These are phyloP conservation scores for Acanthosepion esculentum DNA, from an alignment of 2,888 invertebrate species.

Conservation along the genomic window DNA sequence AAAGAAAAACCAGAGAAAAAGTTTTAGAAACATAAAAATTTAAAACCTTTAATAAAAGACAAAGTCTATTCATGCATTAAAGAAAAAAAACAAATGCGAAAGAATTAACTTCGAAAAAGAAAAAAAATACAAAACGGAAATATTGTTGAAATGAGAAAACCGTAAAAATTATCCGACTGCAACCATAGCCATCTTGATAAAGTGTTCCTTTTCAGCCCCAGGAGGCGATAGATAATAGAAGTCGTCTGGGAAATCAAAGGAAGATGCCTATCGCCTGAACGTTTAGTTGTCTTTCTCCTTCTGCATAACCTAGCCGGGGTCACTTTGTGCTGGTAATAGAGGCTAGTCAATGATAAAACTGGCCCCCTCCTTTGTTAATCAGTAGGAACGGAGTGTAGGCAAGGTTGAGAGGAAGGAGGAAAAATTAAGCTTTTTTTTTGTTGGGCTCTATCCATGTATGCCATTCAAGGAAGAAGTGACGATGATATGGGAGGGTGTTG, in stretches of 20 bases:
- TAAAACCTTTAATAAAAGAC: too few relatives aligned
- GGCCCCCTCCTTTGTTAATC: not conserved
- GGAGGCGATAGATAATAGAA: not conserved
- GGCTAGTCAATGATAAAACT: not conserved
- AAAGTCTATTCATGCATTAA: too few relatives aligned
- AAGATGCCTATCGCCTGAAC: not conserved
- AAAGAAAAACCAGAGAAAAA: too few relatives aligned
- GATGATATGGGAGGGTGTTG: not conserved
- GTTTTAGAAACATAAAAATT: too few relatives aligned
- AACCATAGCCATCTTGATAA: not conserved
- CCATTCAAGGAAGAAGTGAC: not conserved
- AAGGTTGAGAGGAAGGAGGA: not conserved
- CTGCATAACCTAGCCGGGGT: not conserved
- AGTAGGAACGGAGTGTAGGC: not conserved
- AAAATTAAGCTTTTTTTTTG: not conserved
- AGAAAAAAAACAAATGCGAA: too few relatives aligned
- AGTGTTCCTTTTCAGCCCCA: not conserved
- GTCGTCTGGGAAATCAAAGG: not conserved
- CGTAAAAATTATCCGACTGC: not conserved
- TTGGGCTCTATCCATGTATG: not conserved
- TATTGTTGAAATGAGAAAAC: not conserved
- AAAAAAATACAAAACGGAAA: not conserved
- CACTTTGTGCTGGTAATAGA: not conserved
- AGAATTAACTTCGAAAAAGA: too few relatives aligned
- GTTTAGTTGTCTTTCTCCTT: not conserved